Evolutionary conservation across 2,797 vertebrate species (phyloP), one percentile per base, ranked within the genome.

Genomic region (Gorsachius magnificus): DNA sequence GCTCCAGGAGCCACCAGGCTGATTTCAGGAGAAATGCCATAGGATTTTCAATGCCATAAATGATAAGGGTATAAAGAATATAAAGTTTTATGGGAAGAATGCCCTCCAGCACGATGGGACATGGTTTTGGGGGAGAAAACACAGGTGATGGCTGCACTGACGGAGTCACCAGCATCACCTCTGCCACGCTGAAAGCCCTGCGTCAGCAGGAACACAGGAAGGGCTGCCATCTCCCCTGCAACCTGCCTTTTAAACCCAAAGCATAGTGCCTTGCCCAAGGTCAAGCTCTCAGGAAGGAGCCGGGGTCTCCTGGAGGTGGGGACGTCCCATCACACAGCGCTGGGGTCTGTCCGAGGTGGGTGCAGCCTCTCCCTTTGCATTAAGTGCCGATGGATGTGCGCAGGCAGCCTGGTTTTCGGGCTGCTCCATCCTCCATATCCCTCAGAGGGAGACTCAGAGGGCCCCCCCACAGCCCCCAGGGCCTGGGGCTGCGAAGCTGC

Each of bases 281-380:
- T 28, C 66, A 76, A 36, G 77, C 57, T 86, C 87, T 28, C 1
- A 3, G 38, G 6, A 16, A 56, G 28, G 14, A 36, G 45, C 2
- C 3, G 1, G 31, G 35, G 10, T 57, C 75, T 76, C 33, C 92
- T 28, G 60, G 26, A 43, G 25, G 36, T 6, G 2, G 70, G 54
- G 15, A 26, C 38, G 45, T 8, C 36, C 3, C 56, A 17, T 1
- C 51, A 26, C 3, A 3, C 33, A 57, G 88, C 1, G 0, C 60
- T 6, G 38, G 56, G 83, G 21, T 24, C 77, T 22, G 79, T 2
- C 38, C 2, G 1, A 41, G 16, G 46, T 0, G 0, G 51, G 9
- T 1, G 1, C 60, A 58, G 90, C 74, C 43, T 22, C 74, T 58
- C 46, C 87, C 51, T 54, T 9, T 2, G 15, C 43, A 3, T 1